Evolutionary conservation across 2,113 vertebrate species (phyloP).

Genomic region (Tapirus terrestris): DNA sequence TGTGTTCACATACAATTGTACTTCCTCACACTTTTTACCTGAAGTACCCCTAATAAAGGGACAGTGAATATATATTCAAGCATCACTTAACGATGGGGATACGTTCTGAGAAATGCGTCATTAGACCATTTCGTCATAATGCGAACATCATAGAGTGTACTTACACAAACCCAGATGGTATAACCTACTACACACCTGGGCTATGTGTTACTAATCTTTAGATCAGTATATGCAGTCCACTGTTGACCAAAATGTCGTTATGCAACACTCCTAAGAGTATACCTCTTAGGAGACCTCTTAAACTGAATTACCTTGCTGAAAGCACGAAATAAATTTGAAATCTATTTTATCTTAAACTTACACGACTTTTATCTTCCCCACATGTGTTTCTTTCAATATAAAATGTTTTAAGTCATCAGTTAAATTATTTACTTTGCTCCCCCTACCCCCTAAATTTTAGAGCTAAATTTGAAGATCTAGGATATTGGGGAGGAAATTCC

Average conservation of each 20-base stretch:
- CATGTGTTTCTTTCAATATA: conserved; percentile 9
- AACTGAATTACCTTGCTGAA: not conserved
- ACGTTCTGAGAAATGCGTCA: too few species aligned
- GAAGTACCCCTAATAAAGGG: not conserved
- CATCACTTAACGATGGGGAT: too few species aligned
- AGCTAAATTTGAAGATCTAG: not conserved
- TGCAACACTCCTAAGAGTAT: not conserved
- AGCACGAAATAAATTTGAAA: conserved; percentile 1
- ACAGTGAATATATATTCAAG: not conserved
- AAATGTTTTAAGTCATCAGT: conserved; percentile 8
- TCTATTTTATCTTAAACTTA: conserved; percentile 8
- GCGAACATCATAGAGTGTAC: too few species aligned
- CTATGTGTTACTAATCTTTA: too few species aligned
- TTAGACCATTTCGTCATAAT: too few species aligned
- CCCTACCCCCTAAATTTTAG: not conserved
- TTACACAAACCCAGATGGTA: too few species aligned
- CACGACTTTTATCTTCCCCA: not conserved
- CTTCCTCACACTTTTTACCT: not conserved
- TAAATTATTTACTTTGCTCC: not conserved
- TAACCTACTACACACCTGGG: too few species aligned
- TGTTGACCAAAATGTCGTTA: too few species aligned
- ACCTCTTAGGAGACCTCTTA: not conserved
- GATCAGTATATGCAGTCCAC: too few species aligned
- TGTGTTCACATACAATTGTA: not conserved
- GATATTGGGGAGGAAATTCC: too few species aligned